Evolutionary conservation across 2,797 vertebrate genomes (phyloP), one percentile per base, ranked within the genome.

Genomic region (Sebastiscus albofasciatus): DNA sequence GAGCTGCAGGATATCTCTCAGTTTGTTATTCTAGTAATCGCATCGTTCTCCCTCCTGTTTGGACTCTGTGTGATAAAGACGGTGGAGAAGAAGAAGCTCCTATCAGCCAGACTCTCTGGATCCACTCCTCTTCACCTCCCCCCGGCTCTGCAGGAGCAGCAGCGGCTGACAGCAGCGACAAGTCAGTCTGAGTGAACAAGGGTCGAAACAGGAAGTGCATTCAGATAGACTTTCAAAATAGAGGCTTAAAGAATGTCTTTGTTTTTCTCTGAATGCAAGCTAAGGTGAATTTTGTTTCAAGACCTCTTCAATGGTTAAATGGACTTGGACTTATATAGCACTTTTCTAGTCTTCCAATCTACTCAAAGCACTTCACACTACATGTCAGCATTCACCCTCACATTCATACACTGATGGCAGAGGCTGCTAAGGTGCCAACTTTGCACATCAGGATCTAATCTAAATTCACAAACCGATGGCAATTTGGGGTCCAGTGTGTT

Each of bases 161-260:
- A 20, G 46, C 39, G 27, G 31, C 68, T 68, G 72, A 18, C 11
- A 36, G 67, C 65, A 22, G 69, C 22, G 77, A 75, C 67, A 76
- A 87, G 80, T 46, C 61, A 26, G 64, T 8, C 39, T 5, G 54
- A 31, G 67, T 62, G 0, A 72, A 46, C 16, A 33, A 5, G 10
- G 16, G 18, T 33, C 39, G 2, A 12, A 27, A 55, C 2, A 33
- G 81, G 91, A 91, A 79, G 33, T 27, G 0, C 11, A 4, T 9
- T 6, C 1, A 12, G 12, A 0, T 1, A 1, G 22, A 8, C 34
- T 79, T 90, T 87, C 93, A 93, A 74, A 91, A 73, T 90, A 94
- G 85, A 67, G n/a, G 5, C 24, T 42, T 42, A n/a, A 18, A 18
- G 20, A n/a, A 18, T 12, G 2, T 16, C 27, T 26, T 12, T 39